These are phyloP conservation scores for Rana temporaria DNA, from an alignment of 2,113 vertebrate genomes.

Conservation along the genomic window DNA sequence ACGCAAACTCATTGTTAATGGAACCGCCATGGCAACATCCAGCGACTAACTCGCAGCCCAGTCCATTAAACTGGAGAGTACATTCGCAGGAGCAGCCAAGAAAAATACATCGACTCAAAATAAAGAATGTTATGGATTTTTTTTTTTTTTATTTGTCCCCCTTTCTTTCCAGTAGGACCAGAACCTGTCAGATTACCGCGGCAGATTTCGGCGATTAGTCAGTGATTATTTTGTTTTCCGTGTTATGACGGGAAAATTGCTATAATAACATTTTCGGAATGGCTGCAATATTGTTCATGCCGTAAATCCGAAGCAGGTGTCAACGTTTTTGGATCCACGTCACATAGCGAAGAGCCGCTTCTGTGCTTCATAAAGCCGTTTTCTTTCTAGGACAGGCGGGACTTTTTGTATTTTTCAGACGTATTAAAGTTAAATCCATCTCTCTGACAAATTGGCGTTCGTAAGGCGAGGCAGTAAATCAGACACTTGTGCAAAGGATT, in stretches of 20 bases:
- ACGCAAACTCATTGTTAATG: constrained; percentile 25
- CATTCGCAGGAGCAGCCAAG: constrained; percentile 7
- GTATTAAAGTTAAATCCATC: no score
- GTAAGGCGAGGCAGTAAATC: no score
- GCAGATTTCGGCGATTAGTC: neutral
- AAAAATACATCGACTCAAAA: constrained; percentile 8
- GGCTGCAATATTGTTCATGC: neutral
- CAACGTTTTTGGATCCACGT: neutral
- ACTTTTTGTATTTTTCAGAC: no score
- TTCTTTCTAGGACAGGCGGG: neutral
- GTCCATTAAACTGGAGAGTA: constrained; percentile 18
- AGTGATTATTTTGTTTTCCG: neutral
- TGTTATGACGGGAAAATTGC: constrained; percentile 13
- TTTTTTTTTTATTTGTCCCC: neutral
- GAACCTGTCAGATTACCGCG: constrained; percentile 14
- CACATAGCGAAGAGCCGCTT: neutral
- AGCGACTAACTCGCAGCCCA: neutral
- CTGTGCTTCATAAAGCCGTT: neutral
- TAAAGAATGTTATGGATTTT: neutral
- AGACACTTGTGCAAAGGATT: no score
- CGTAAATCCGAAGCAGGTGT: constrained; percentile 43
- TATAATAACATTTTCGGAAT: neutral
- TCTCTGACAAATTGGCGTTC: no score
- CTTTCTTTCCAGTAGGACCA: neutral
- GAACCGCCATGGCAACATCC: neutral